A percentile compares a stretch with the other conserved stretches of the same genome.
phyloP scores from a whole-genome alignment of 2,888 invertebrate species.

The Laothoe populi region DNA sequence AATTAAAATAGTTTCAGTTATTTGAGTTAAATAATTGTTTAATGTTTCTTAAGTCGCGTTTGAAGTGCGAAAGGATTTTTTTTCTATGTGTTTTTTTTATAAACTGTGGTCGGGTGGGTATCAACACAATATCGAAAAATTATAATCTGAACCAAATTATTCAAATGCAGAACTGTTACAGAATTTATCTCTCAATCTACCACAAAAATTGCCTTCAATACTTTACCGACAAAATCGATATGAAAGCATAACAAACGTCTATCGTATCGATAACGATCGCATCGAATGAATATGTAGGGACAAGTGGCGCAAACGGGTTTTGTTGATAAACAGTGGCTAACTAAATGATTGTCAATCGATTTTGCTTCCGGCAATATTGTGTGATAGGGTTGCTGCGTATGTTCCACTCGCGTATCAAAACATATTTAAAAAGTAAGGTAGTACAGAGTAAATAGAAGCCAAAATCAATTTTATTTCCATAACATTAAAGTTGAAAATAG shows the following conservation, averaged over 20 bases:
- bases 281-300: conserved; percentile 43
- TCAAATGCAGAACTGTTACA: background rate
- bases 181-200: background rate
- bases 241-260: conserved; percentile 28
- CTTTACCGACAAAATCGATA: conserved; percentile 38
- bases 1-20: too few species aligned
- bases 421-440: too few species aligned
- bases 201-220: background rate
- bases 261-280: conserved; percentile 39
- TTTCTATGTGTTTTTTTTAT: too few species aligned
- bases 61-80: too few species aligned
- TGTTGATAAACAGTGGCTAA: conserved; percentile 60
- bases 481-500: too few species aligned
- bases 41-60: too few species aligned
- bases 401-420: too few species aligned
- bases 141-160: background rate
- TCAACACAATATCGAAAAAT: too few species aligned
- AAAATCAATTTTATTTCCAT: too few species aligned
- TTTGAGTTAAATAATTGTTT: too few species aligned
- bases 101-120: too few species aligned
- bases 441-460: too few species aligned
- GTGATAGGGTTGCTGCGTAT: conserved; percentile 16
- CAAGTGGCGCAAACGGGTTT: conserved; percentile 52
- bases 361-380: conserved; percentile 28
- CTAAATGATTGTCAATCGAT: conserved; percentile 53